These are phyloP conservation scores for Neodiprion pinetum DNA, from an alignment of 1,140 invertebrate species.

Conservation along the genomic window DNA sequence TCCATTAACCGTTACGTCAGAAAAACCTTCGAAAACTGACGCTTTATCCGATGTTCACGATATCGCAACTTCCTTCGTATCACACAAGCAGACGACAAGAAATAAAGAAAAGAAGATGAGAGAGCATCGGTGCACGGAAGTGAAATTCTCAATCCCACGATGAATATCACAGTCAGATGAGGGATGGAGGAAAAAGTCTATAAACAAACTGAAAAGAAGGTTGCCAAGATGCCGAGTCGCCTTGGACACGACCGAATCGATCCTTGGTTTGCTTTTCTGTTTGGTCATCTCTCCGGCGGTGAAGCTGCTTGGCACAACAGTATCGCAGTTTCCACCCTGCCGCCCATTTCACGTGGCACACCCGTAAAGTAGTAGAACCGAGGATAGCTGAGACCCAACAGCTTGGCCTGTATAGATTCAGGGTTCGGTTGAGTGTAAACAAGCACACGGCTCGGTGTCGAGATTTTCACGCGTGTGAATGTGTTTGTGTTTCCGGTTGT, in stretches of 20 bases:
- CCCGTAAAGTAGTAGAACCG: too few relatives aligned
- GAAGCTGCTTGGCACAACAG: not conserved
- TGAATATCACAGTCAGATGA: not conserved
- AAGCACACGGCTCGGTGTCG: not conserved
- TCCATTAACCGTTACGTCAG: too few relatives aligned
- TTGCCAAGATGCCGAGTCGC: not conserved
- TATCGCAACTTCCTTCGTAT: too few relatives aligned
- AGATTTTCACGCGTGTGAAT: too few relatives aligned
- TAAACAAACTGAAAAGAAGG: too few relatives aligned
- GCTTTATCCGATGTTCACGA: too few relatives aligned
- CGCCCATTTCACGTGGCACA: not conserved
- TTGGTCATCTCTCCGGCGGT: not conserved
- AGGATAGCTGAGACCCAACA: not conserved
- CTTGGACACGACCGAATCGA: not conserved
- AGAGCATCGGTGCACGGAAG: too few relatives aligned
- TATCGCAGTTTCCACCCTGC: constrained; percentile 4
- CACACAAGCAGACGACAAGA: too few relatives aligned
- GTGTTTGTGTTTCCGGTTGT: too few relatives aligned
- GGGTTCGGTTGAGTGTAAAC: not conserved
- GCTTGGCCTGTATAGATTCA: not conserved
- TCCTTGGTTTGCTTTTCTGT: not conserved
- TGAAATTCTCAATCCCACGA: too few relatives aligned
- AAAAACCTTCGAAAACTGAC: too few relatives aligned
- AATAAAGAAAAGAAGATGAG: not conserved
- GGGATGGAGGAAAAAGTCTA: not conserved